Evolutionary conservation across 23 tunicate species (phyloP).

Genomic region (Trididemnum clinides): DNA sequence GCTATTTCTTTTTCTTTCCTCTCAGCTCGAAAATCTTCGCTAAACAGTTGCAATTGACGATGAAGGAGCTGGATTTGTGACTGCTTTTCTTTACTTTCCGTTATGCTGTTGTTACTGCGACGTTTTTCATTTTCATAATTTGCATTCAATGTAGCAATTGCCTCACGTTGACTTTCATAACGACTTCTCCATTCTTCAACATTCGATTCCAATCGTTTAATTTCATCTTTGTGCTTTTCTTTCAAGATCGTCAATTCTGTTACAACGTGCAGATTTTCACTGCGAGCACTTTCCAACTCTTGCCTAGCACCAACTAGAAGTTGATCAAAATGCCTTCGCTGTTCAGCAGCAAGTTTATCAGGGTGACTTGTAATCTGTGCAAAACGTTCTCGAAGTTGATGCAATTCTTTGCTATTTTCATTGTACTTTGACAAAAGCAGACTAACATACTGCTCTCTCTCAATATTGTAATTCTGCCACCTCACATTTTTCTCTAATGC

Average conservation of each 20-base stretch:
- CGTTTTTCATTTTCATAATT: slow-evolving; percentile 53
- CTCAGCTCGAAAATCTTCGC: slow-evolving; percentile 71
- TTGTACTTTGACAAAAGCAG: slow-evolving; percentile 59
- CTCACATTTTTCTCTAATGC: slow-evolving; percentile 51
- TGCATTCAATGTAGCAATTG: slow-evolving; percentile 35
- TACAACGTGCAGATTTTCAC: neutral
- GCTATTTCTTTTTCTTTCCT: slow-evolving; percentile 44
- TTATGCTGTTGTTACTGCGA: slow-evolving; percentile 18
- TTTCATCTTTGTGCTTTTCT: slow-evolving; percentile 33
- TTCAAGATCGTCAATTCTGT: slow-evolving; percentile 30
- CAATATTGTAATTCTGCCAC: slow-evolving; percentile 58
- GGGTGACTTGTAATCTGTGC: slow-evolving; percentile 44
- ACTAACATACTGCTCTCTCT: slow-evolving; percentile 59
- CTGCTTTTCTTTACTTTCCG: slow-evolving; percentile 59
- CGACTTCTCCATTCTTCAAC: slow-evolving; percentile 52
- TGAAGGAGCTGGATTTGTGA: slow-evolving; percentile 56
- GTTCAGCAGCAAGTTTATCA: slow-evolving; percentile 57
- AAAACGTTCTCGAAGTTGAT: slow-evolving; percentile 13
- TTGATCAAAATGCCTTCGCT: slow-evolving; percentile 67
- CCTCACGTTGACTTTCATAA: slow-evolving; percentile 55
- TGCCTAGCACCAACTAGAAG: slow-evolving; percentile 62
- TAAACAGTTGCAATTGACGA: slow-evolving; percentile 43
- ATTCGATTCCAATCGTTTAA: slow-evolving; percentile 4
- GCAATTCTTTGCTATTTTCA: slow-evolving; percentile 17
- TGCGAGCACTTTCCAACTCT: slow-evolving; percentile 42